Base-by-base conservation (phyloP, 2,797 vertebrate genomes). In the Euthynnus affinis region DNA sequence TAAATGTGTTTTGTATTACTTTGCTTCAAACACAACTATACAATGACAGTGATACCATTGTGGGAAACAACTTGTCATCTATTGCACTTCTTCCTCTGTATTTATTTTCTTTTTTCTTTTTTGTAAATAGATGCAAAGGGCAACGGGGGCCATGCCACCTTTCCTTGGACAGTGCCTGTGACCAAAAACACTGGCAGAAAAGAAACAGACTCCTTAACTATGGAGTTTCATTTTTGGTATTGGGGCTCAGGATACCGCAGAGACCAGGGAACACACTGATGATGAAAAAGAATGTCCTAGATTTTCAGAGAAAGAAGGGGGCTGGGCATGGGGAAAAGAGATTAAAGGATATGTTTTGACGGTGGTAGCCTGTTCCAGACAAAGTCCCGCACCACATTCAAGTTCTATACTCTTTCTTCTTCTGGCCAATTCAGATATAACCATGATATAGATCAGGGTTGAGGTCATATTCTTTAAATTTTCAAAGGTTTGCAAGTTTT, bases 281-380 rank as follows among this genome's bases (percentile, higher is more conserved):
- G 87, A 92, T 90, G 86, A 94, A 93, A 91, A 91, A 90, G 84
- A 89, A 84, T 89, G 92, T 87, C 90, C 91, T 87, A 93, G 91
- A 94, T 93, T 92, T 91, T 79, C 77, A 88, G 78, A 80, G 88
- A 86, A 84, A 88, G 83, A 84, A 84, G 62, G 83, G 73, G 90
- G 84, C 59, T 78, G 87, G 69, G 81, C 66, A 71, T 17, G 9
- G 77, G 83, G 71, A 80, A 76, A 80, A 60, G 74, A 90, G 90
- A 93, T 91, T 92, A 92, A 92, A 91, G 87, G 84, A 89, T 85
- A 51, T 88, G 88, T 90, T 93, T 92, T 92, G 88, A 93, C 87
- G 88, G 89, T 71, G 76, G 86, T 82, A 79, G 82, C 77, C 84
- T 80, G 65, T 79, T 76, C 71, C 79, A 82, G 80, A 88, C 84